Evolutionary conservation across 2,888 invertebrate species (phyloP), one percentile per base, ranked within the genome.

Genomic region (Parnassius orleans): DNA sequence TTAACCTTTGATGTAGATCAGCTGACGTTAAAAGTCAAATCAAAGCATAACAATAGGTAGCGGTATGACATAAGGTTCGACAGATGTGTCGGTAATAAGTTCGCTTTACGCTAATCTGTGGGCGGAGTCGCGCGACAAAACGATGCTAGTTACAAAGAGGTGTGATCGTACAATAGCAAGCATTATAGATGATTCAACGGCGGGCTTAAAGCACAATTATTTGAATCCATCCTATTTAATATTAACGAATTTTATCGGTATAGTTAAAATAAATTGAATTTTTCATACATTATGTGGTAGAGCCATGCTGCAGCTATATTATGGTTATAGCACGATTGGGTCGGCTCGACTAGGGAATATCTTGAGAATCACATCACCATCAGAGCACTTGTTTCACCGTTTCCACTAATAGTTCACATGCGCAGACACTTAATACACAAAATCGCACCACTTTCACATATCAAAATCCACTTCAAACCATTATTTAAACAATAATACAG

Each of bases 71-170:
- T 59, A 64, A 60, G 66, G 48, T 65, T 60, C 63, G 72, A 70
- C 80, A 81, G 80, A 78, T 81, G 80, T 72, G 72, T 68, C 57
- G 55, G 61, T 73, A 69, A 73, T 71, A 66, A 68, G 66, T 55
- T 56, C 60, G 63, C 48, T 60, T 60, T 57, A 60, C 62, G 68
- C 60, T 81, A 81, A 81, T 81, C 81, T 78, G 70, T 71, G 79
- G 81, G 81, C 80, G 81, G 69, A 70, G 72, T 70, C 61, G 67
- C 70, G 68, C 57, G 67, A 67, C 65, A 64, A 56, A 64, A 64
- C 63, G 63, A 56, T 56, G 56, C 48, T 53, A 57, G 60, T 57
- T 48, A 64, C 63, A 60, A 64, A 64, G 63, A 60, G 63, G 60
- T 64, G 63, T 64, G 63, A 60, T 41, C 51, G 19, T 52, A 64